Evolutionary conservation across 2,888 invertebrate genomes (phyloP).

Genomic region (Calliphora vomitoria): DNA sequence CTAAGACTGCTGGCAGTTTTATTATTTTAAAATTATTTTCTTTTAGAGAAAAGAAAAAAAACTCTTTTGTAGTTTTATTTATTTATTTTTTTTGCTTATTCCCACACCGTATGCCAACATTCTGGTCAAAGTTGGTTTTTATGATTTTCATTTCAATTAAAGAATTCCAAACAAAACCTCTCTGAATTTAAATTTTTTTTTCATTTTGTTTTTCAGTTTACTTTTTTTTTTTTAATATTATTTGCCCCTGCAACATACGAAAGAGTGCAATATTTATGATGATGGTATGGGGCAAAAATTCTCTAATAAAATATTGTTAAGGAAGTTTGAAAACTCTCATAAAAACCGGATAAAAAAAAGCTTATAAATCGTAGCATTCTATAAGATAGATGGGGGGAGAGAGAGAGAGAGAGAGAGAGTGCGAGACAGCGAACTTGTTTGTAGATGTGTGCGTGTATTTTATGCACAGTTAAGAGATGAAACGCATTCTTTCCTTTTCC

Average conservation of each 20-base stretch:
- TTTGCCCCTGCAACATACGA: background rate
- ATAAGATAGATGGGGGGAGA: background rate
- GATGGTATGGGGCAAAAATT: slow-evolving; percentile 22
- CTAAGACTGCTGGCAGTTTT: slow-evolving; percentile 8
- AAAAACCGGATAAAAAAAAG: slow-evolving; percentile 59
- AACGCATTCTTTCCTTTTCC: slow-evolving; percentile 55
- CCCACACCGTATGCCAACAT: slow-evolving; percentile 27
- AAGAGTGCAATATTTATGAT: slow-evolving; percentile 24
- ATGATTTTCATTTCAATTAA: slow-evolving; percentile 66
- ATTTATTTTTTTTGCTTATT: slow-evolving; percentile 5
- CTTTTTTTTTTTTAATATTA: slow-evolving; percentile 4
- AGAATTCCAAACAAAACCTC: slow-evolving; percentile 52
- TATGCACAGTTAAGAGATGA: slow-evolving; percentile 38
- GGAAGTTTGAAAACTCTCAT: slow-evolving; percentile 66
- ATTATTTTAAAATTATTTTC: slow-evolving; percentile 39
- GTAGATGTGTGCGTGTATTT: background rate
- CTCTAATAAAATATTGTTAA: slow-evolving; percentile 63
- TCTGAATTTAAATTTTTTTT: slow-evolving; percentile 46
- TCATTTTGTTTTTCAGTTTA: slow-evolving; percentile 9
- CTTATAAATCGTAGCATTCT: slow-evolving; percentile 50
- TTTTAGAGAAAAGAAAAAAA: background rate
- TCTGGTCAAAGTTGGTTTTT: slow-evolving; percentile 52
- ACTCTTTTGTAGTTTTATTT: slow-evolving; percentile 16
- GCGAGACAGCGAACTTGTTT: background rate
- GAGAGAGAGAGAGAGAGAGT: background rate